phyloP scores from a whole-genome alignment of 2,797 vertebrate species.

The Chiloscyllium punctatum region DNA sequence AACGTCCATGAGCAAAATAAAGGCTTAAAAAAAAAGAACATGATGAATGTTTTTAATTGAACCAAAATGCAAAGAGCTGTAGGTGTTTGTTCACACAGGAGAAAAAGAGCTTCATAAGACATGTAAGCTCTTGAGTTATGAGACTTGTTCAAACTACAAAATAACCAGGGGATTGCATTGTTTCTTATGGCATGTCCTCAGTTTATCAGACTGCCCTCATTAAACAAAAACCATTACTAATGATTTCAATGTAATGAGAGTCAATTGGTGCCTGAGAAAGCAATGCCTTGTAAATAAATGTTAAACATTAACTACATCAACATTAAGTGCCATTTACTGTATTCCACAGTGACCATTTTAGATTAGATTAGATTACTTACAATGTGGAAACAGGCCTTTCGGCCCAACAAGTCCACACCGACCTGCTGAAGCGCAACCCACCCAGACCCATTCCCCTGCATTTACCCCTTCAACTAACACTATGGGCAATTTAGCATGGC shows the following conservation, averaged over 20 bases:
- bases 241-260: conserved; percentile 32
- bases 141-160: background rate
- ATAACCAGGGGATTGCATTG: background rate
- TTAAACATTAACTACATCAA: background rate
- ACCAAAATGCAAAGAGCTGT: background rate
- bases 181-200: background rate
- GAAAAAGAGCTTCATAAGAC: background rate
- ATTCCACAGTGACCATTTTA: conserved; percentile 12
- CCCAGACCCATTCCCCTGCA: too few relatives aligned
- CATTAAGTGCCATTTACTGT: background rate
- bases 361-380: too few relatives aligned
- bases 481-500: too few relatives aligned
- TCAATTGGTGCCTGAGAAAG: conserved; percentile 11
- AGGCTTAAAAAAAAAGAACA: background rate
- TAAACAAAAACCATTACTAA: conserved; percentile 20
- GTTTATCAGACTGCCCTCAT: conserved; percentile 22
- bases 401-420: too few relatives aligned
- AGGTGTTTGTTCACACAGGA: background rate
- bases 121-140: background rate
- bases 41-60: conserved; percentile 32
- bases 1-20: background rate
- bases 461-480: too few relatives aligned
- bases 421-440: too few relatives aligned
- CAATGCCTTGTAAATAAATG: background rate
- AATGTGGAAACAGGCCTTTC: too few relatives aligned